Conservation (phyloP, 2,113 vertebrate species). For the Macroglossus sobrinus region DNA sequence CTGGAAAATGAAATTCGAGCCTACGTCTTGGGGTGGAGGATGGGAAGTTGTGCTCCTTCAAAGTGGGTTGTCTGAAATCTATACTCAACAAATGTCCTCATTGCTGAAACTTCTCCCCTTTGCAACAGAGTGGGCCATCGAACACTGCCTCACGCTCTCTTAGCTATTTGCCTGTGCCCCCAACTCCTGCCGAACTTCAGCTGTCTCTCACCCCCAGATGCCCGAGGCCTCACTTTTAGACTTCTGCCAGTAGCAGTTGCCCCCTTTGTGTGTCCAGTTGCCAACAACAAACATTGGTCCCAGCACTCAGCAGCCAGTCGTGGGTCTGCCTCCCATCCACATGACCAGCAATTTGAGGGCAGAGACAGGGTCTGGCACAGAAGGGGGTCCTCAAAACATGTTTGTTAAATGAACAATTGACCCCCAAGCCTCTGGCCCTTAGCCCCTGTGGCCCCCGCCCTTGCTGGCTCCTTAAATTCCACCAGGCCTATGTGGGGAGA, state of each 20-base stretch:
- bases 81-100: neutral
- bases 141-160: neutral
- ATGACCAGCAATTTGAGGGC: neutral
- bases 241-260: neutral
- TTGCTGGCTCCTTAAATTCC: neutral
- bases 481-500: neutral
- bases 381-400: neutral
- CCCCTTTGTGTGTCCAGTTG: neutral
- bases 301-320: neutral
- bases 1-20: constrained; percentile 62
- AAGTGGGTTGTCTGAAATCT: constrained; percentile 60
- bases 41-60: neutral
- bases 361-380: neutral
- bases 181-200: neutral
- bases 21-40: neutral
- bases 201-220: neutral
- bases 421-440: neutral
- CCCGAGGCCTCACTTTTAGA: neutral
- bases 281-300: neutral
- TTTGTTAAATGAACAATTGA: neutral
- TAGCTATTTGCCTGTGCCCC: neutral
- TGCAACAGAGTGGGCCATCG: neutral
- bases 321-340: neutral
- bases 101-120: constrained; percentile 26
- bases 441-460: neutral